A percentile compares a stretch with the other conserved stretches of the same genome.
Evolutionary conservation across 2,113 vertebrate genomes (phyloP).

Genomic region (Ammospiza nelsoni): DNA sequence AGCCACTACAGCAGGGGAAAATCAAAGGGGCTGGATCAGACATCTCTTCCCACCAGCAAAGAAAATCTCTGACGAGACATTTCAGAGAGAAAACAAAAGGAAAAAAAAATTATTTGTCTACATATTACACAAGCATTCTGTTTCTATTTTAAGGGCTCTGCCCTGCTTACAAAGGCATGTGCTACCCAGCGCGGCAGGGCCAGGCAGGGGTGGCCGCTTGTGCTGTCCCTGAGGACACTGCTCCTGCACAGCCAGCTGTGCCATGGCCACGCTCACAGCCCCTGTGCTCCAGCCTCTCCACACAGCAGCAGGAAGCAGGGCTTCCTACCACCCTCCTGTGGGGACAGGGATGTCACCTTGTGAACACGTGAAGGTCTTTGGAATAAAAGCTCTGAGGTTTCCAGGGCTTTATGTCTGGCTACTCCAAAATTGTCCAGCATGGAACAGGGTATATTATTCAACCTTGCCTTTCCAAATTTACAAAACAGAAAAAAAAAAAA

Average conservation of each 20-base stretch:
- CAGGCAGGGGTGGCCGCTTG: not conserved
- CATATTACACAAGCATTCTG: not conserved
- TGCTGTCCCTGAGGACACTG: not conserved
- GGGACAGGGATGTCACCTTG: not conserved
- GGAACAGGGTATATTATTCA: not conserved
- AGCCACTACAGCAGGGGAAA: not conserved
- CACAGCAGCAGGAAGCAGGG: not conserved
- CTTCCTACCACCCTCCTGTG: not conserved
- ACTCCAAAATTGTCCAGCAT: not conserved
- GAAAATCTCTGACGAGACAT: not conserved
- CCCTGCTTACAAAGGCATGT: not conserved
- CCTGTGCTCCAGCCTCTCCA: not conserved
- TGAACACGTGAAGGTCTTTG: not conserved
- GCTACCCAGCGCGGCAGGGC: not conserved
- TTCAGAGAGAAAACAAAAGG: not conserved
- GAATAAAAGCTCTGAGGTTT: not conserved
- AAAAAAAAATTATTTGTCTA: not conserved
- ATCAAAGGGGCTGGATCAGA: not conserved
- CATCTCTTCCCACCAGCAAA: not conserved
- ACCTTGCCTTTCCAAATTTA: not conserved
- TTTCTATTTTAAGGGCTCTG: not conserved
- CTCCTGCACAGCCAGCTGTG: not conserved
- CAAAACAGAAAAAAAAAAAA: not conserved
- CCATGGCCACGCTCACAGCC: not conserved
- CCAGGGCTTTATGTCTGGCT: not conserved